These are phyloP conservation scores for Cataglyphis livida DNA, from an alignment of 2,888 invertebrate species.

Conservation along the genomic window DNA sequence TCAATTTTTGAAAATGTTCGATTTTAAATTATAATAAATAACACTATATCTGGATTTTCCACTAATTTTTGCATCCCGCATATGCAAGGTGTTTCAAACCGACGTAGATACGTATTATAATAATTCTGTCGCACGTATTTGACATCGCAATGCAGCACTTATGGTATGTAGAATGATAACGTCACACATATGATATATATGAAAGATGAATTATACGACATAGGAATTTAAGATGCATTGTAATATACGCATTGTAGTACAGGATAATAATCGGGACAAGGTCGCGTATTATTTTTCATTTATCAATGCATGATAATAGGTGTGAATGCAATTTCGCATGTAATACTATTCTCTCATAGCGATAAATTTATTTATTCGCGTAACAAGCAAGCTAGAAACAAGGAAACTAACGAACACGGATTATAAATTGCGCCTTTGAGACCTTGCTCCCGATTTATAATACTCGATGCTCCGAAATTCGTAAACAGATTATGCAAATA, in stretches of 20 bases:
- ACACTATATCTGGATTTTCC: background rate
- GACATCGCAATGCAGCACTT: constrained; percentile 25
- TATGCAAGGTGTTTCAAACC: background rate
- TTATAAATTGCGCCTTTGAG: constrained; percentile 6
- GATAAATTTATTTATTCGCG: background rate
- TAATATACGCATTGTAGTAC: background rate
- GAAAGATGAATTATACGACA: constrained; percentile 11
- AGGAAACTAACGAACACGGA: background rate
- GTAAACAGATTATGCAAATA: constrained; percentile 15
- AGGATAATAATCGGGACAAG: constrained; percentile 13
- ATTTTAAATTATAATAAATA: constrained; percentile 7
- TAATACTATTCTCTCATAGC: background rate
- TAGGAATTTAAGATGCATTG: constrained; percentile 4
- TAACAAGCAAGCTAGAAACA: constrained; percentile 16
- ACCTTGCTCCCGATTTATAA: background rate
- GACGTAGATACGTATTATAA: background rate
- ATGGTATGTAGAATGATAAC: constrained; percentile 34
- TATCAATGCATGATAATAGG: constrained; percentile 6
- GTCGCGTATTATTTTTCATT: constrained; percentile 3
- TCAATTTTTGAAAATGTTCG: background rate
- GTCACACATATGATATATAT: constrained; percentile 4
- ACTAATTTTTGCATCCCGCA: background rate
- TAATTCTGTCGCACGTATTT: constrained; percentile 26
- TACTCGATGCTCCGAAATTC: background rate
- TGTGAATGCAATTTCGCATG: background rate